phyloP scores from a whole-genome alignment of 2,113 vertebrate genomes.

The Siniperca chuatsi region DNA sequence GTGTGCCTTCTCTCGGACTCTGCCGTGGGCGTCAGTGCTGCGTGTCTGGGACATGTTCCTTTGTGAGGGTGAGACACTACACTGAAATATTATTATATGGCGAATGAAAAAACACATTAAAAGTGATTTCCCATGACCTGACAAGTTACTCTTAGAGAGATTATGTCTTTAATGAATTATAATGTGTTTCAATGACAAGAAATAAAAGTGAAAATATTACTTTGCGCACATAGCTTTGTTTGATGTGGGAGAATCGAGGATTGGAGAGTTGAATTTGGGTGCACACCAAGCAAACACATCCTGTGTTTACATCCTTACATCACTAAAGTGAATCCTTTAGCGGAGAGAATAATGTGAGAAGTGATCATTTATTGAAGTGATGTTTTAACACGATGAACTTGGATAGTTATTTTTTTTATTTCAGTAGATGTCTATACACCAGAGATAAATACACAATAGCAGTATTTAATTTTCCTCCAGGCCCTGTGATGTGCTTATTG shows the following conservation, averaged over 20 bases:
- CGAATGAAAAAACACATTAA: not conserved
- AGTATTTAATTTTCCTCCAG: not conserved
- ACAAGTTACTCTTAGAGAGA: not conserved
- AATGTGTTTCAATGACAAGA: not conserved
- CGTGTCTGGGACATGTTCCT: constrained; percentile 99
- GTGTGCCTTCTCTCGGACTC: constrained; percentile 96
- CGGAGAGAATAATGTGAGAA: no score
- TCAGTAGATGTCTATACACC: not conserved
- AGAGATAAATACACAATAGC: constrained; percentile 1
- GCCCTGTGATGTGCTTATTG: not conserved
- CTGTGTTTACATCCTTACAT: not conserved
- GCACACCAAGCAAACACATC: no score
- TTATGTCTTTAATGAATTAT: not conserved
- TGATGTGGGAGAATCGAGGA: no score
- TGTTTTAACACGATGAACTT: no score
- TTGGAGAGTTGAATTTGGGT: no score
- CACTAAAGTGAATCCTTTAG: not conserved
- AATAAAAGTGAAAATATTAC: not conserved
- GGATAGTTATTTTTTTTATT: no score
- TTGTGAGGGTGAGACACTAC: constrained; percentile 89
- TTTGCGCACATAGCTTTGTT: not conserved
- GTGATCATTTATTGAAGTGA: no score
- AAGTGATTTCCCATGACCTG: not conserved
- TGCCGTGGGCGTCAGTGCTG: constrained; percentile 96
- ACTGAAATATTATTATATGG: not conserved